phyloP scores from a whole-genome alignment of 2,888 invertebrate genomes.

The Cetonia aurata region DNA sequence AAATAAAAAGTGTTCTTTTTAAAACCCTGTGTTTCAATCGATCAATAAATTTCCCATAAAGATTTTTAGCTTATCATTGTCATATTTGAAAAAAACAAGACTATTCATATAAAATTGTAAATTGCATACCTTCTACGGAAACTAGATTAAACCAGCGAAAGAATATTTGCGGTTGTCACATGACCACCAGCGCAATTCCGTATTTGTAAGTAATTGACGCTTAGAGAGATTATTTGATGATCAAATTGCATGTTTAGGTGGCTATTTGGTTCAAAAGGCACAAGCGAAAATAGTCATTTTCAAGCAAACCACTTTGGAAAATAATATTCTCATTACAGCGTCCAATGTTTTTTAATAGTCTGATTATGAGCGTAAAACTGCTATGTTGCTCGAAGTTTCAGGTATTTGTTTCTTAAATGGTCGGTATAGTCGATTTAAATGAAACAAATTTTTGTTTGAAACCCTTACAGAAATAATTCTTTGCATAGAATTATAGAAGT shows the following conservation, averaged over 20 bases:
- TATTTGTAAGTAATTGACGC: slow-evolving; percentile 1
- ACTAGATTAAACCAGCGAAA: not conserved
- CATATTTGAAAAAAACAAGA: too few species aligned
- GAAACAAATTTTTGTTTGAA: too few species aligned
- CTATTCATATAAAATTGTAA: not conserved
- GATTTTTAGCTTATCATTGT: too few species aligned
- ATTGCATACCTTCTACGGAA: not conserved
- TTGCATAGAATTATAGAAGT: too few species aligned
- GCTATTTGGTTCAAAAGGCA: slow-evolving; percentile 2
- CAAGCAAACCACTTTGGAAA: slow-evolving; percentile 6
- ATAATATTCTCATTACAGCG: slow-evolving; percentile 1
- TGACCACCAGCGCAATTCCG: not conserved
- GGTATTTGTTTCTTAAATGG: too few species aligned
- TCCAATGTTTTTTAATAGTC: slow-evolving; percentile 17
- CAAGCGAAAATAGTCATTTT: slow-evolving; percentile 1
- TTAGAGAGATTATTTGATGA: not conserved
- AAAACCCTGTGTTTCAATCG: too few species aligned
- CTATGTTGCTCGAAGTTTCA: not conserved
- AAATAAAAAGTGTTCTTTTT: too few species aligned
- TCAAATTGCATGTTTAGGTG: not conserved
- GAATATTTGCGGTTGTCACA: not conserved
- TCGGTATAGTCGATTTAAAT: too few species aligned
- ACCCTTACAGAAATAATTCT: too few species aligned
- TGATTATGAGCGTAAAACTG: not conserved
- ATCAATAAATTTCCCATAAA: too few species aligned